These are phyloP conservation scores for Flexamia atlantica DNA, from an alignment of 2,888 invertebrate genomes.

Conservation along the genomic window DNA sequence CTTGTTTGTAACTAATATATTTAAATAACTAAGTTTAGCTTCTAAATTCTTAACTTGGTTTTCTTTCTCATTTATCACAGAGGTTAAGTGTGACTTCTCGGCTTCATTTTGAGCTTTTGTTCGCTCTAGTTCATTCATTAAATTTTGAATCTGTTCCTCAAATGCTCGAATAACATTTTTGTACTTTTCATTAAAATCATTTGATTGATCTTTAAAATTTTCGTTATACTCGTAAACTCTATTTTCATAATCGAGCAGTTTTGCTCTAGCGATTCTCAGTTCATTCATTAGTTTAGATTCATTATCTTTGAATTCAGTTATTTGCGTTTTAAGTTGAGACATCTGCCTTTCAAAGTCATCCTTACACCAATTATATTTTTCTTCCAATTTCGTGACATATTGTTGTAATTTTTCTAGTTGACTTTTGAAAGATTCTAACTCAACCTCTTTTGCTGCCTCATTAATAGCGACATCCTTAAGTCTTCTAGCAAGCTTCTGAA, in stretches of 20 bases:
- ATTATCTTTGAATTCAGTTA: conserved; percentile 11
- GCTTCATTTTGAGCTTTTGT: background rate
- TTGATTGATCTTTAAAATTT: conserved; percentile 4
- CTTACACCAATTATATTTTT: background rate
- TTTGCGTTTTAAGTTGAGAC: background rate
- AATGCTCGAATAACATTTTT: conserved; percentile 2
- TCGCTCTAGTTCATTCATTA: conserved; percentile 36
- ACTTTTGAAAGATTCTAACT: conserved; percentile 17
- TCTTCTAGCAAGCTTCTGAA: background rate
- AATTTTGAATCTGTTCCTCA: conserved; percentile 10
- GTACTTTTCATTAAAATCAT: conserved; percentile 5
- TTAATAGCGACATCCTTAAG: conserved; percentile 4
- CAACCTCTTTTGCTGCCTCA: conserved; percentile 29
- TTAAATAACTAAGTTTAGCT: background rate
- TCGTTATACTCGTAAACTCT: background rate
- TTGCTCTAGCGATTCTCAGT: conserved; percentile 4
- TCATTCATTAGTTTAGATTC: conserved; percentile 20
- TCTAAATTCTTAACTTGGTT: conserved; percentile 11
- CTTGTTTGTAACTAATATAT: background rate
- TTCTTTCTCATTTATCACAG: conserved; percentile 15
- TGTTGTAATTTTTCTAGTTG: background rate
- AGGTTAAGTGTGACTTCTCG: background rate
- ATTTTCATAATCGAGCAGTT: conserved; percentile 27
- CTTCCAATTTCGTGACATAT: background rate
- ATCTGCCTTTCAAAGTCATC: conserved; percentile 11